These are phyloP conservation scores for Callaeas wilsoni DNA, from an alignment of 2,113 vertebrate genomes.

Conservation along the genomic window DNA sequence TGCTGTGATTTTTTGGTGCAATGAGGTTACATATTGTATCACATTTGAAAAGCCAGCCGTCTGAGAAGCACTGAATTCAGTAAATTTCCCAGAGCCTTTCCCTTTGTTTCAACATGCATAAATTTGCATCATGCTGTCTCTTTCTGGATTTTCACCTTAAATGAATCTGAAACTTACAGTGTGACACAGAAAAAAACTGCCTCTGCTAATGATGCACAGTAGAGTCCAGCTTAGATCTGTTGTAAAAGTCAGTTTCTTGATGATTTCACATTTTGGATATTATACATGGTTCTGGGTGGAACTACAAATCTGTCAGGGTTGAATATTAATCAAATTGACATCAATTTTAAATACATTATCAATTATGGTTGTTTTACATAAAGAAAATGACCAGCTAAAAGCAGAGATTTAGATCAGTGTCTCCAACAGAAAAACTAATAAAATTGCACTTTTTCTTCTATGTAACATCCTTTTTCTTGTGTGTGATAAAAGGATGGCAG, in stretches of 20 bases:
- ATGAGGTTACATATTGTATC: not conserved
- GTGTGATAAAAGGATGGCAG: not conserved
- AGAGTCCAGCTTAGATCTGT: not conserved
- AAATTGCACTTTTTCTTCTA: not conserved
- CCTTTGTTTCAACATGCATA: not conserved
- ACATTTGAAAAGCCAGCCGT: not conserved
- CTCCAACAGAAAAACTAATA: not conserved
- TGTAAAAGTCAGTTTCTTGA: not conserved
- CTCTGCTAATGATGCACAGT: not conserved
- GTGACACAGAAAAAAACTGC: not conserved
- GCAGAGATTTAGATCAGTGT: not conserved
- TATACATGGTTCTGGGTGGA: not conserved
- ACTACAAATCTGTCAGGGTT: not conserved
- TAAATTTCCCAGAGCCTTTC: not conserved
- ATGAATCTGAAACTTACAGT: not conserved
- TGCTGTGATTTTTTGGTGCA: not conserved
- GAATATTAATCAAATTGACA: not conserved
- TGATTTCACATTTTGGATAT: not conserved
- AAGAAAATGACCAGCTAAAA: not conserved
- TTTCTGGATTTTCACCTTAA: not conserved
- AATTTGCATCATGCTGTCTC: not conserved
- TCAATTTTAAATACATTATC: not conserved
- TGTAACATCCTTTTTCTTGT: not conserved
- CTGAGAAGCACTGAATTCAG: not conserved
- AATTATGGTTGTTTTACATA: not conserved